Base-by-base conservation (phyloP, 1,140 invertebrate genomes). In the Bombus polaris region DNA sequence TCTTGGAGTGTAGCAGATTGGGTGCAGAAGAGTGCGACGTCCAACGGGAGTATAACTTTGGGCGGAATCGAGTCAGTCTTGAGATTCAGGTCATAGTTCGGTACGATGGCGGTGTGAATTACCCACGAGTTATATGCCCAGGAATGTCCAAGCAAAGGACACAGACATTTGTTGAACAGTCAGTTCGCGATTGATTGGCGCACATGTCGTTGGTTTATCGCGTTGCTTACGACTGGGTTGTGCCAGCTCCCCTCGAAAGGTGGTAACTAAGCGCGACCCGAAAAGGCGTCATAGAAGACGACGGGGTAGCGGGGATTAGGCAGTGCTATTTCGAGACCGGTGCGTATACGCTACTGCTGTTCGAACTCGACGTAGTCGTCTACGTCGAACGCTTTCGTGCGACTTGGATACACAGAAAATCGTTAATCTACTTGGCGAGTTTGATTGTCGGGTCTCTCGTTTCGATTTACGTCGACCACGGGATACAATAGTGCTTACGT, bases 241-340 rank as follows among this genome's bases (percentile, higher is more conserved):
- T 81, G 81, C 83, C 85, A 91, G 89, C 85, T 88, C 85, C 77
- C 86, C 62, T 83, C 88, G 66, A 74, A 71, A 88, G 87, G 88
- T 83, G 89, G 88, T 85, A 90, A 87, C 90, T 91, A 92, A 91
- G 90, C 92, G 90, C 93, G 92, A 92, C 91, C 93, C 90, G 92
- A 94, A 94, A 94, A 93, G 92, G 91, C 91, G 88, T 89, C 89
- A 85, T 82, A 88, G 91, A 88, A 86, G 81, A 76, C 76, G 82
- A 91, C 84, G 90, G 92, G 92, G 89, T 83, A 65, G 87, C 82
- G 87, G 88, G 91, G 68, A 80, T 75, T 86, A 82, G 85, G 81
- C 78, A 70, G 83, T 66, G 87, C 87, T 93, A 93, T 93, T 93
- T 94, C 90, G 76, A 89, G 91, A 93, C 13, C 72, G 70, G 65